Evolutionary conservation across 30 jellyfish, hydroid and myxozoan species (phyloP).

Genomic region (Cassiopea andromeda): DNA sequence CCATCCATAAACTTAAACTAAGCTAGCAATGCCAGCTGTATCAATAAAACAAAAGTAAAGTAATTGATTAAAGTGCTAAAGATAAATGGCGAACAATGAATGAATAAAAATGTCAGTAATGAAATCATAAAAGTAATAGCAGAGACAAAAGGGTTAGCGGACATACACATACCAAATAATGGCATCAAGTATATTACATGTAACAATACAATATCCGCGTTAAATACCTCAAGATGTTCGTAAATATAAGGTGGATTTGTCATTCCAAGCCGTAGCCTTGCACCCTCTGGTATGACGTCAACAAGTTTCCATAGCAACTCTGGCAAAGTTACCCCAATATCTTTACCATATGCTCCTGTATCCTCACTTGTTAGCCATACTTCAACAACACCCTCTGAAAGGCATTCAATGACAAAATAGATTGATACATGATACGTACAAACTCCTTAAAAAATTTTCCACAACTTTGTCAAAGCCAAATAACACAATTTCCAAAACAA

Average conservation of each 20-base stretch:
- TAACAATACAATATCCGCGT: neutral
- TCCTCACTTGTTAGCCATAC: slow-evolving; percentile 97
- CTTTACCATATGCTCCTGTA: slow-evolving; percentile 98
- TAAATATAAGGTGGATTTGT: slow-evolving; percentile 95
- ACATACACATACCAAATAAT: no score
- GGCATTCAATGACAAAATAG: neutral
- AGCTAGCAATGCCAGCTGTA: no score
- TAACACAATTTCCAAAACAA: no score
- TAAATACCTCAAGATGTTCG: slow-evolving; percentile 81
- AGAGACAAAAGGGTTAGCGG: no score
- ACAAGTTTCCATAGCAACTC: slow-evolving; percentile 84
- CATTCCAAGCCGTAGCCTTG: slow-evolving; percentile 94
- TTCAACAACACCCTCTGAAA: slow-evolving; percentile 97
- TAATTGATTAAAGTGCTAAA: no score
- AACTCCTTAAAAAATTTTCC: no score
- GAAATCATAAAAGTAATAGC: no score
- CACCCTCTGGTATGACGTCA: slow-evolving; percentile 93
- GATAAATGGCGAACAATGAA: no score
- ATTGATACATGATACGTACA: neutral
- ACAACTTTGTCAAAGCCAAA: no score
- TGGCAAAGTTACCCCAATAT: slow-evolving; percentile 93
- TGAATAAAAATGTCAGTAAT: no score
- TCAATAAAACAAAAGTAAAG: no score
- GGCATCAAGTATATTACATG: neutral
- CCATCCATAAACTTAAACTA: no score